phyloP scores from a whole-genome alignment of 2,797 vertebrate genomes.

The Myotis findleyi region DNA sequence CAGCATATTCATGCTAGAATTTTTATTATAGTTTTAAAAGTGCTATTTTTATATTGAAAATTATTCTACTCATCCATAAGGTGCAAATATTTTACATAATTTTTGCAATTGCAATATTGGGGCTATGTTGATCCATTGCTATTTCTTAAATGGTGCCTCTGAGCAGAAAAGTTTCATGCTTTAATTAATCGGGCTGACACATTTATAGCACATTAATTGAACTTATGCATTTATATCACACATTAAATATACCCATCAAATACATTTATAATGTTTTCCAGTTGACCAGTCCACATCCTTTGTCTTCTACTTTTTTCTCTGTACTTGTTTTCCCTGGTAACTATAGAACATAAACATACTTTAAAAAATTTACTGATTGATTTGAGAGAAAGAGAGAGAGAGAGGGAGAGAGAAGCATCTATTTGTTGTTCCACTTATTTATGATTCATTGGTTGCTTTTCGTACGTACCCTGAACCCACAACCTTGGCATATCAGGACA shows the following conservation, averaged over 20 bases:
- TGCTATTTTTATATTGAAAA: conserved; percentile 65
- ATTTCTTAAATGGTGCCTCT: conserved; percentile 60
- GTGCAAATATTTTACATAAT: conserved; percentile 55
- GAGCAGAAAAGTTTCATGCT: conserved; percentile 37
- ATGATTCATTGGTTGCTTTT: too few species aligned
- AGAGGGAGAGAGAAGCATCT: not conserved
- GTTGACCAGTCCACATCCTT: not conserved
- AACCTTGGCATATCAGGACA: not conserved
- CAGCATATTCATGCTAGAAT: conserved; percentile 1
- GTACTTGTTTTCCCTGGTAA: not conserved
- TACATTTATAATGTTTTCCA: conserved; percentile 61
- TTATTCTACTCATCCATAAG: conserved; percentile 48
- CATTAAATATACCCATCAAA: conserved; percentile 43
- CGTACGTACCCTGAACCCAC: not conserved
- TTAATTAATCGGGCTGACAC: conserved; percentile 65
- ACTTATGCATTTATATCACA: conserved; percentile 49
- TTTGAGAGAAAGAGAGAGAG: too few species aligned
- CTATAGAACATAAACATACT: conserved; percentile 2
- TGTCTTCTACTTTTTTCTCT: conserved; percentile 23
- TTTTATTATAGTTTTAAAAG: conserved; percentile 61
- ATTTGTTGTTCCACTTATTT: not conserved
- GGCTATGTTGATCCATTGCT: conserved; percentile 6
- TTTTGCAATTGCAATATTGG: conserved; percentile 46
- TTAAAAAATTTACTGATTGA: too few species aligned
- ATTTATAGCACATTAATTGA: conserved; percentile 65